Evolutionary conservation across 2,113 vertebrate genomes (phyloP).

Genomic region (Eolophus roseicapilla): DNA sequence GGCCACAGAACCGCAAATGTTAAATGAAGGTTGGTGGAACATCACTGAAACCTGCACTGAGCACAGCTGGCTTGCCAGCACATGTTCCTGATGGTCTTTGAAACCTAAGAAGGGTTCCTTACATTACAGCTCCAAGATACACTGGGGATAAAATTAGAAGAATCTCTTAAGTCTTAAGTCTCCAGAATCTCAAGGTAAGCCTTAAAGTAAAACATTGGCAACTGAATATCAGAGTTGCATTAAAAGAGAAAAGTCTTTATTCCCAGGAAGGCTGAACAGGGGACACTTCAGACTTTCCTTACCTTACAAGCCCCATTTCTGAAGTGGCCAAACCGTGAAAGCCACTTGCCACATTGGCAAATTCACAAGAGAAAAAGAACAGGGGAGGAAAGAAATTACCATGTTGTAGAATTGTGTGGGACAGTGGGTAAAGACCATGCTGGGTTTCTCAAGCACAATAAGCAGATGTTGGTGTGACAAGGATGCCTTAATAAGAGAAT

Average conservation of each 20-base stretch:
- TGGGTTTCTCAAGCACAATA: not conserved
- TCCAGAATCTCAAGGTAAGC: not conserved
- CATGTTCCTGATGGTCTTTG: not conserved
- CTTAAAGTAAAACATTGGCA: not conserved
- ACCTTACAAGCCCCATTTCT: not conserved
- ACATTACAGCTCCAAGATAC: not conserved
- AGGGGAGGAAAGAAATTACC: not conserved
- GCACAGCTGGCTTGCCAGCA: not conserved
- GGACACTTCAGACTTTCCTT: not conserved
- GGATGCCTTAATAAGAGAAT: not conserved
- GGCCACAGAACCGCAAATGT: not conserved
- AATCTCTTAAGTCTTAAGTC: not conserved
- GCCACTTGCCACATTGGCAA: not conserved
- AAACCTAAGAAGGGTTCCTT: not conserved
- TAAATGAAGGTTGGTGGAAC: not conserved
- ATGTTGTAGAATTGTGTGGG: not conserved
- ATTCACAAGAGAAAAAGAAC: not conserved
- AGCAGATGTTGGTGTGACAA: not conserved
- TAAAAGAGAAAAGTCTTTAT: not conserved
- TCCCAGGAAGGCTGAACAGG: not conserved
- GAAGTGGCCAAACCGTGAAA: not conserved
- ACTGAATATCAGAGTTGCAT: not conserved
- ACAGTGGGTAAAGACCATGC: not conserved
- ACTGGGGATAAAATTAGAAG: not conserved
- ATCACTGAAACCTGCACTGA: not conserved